Evolutionary conservation across 2,797 vertebrate species (phyloP).

Genomic region (Anguilla anguilla): DNA sequence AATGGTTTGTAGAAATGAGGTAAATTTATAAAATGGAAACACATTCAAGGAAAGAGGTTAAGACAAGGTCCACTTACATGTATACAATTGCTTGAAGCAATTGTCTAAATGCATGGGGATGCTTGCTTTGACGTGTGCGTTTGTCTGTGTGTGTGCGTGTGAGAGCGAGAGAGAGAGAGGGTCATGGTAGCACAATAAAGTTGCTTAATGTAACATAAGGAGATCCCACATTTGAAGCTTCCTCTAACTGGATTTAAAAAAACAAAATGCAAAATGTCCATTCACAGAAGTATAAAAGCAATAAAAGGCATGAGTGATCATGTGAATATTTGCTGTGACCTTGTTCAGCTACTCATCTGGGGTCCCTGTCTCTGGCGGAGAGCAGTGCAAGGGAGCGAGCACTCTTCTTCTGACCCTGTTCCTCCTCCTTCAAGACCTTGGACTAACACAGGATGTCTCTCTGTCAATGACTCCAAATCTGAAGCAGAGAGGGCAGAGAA

Average conservation of each 20-base stretch:
- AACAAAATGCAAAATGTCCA: background rate
- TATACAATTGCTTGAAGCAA: background rate
- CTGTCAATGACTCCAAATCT: conserved; percentile 34
- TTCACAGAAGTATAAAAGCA: background rate
- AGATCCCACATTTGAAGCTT: background rate
- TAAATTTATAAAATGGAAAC: background rate
- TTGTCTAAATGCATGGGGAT: background rate
- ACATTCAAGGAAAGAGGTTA: background rate
- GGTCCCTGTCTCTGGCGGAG: conserved; percentile 71
- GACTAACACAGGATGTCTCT: conserved; percentile 41
- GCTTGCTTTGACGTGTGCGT: background rate
- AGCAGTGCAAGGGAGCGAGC: conserved; percentile 42
- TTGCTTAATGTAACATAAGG: background rate
- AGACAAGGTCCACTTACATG: background rate
- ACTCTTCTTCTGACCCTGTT: conserved; percentile 33
- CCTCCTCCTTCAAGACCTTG: conserved; percentile 44
- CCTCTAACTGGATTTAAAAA: background rate
- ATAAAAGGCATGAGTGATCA: conserved; percentile 11
- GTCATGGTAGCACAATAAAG: background rate
- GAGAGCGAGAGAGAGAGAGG: background rate
- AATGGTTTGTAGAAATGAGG: conserved; percentile 9
- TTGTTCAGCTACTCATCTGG: conserved; percentile 68
- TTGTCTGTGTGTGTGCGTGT: too few species aligned
- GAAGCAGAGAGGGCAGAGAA: background rate
- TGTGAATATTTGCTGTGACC: background rate